Evolutionary conservation across 1,140 invertebrate genomes (phyloP), one percentile per base, ranked within the genome.

Genomic region (Rhagoletis pomonella): DNA sequence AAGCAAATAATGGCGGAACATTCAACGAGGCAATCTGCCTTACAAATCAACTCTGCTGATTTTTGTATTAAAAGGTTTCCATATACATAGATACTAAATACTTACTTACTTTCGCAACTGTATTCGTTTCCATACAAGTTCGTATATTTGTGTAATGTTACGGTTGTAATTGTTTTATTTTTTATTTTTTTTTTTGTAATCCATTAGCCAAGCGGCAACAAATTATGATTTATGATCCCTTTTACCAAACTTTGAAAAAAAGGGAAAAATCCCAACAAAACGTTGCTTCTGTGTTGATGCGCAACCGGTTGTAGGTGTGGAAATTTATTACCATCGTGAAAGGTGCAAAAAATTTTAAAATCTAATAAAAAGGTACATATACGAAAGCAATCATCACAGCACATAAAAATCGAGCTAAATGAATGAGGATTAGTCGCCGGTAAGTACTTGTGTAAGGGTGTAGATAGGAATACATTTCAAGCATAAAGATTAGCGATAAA

Each of bases 131-230:
- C 42, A 67, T 47, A 69, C 14, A 4, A 19, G 5, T 73, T 14
- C 2, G 67, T 73, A 42, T 47, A 42, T n/a, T 2, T 73, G 39
- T 47, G 39, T 0, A 73, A 73, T n/a, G 42, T 44, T 47, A 73
- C 42, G 42, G 67, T 47, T 73, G 67, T 73, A 47, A 73, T 73
- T 73, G 29, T 29, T 29, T 29, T 29, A n/a, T 29, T 29, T 29
- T 29, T 29, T 29, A 29, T 29, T 29, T 29, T 29, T 29, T 29
- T 73, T 73, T 73, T 47, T 42, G n/a, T 73, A 73, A 73, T 73
- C 67, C 67, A 73, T 73, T 73, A 73, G 67, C 67, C 47, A 73
- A 47, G 67, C 67, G 67, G 67, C 67, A 73, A 73, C 67, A 73
- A 73, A 73, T 73, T 73, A 47, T 73, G 42, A 73, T 73, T 73